Conservation (phyloP, 2,113 vertebrate species). For the Carlito syrichta region DNA sequence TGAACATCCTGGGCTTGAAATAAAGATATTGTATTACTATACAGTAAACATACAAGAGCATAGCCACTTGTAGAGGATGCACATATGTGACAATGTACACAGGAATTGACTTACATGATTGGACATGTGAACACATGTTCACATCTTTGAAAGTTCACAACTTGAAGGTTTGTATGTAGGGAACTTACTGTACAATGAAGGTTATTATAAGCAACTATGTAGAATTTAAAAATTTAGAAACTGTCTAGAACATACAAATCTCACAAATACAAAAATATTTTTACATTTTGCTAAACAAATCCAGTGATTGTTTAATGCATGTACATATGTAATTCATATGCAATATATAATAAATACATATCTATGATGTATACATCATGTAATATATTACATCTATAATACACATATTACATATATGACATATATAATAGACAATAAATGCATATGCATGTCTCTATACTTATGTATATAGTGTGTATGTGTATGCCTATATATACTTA, state of each 20-base stretch:
- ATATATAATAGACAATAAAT: neutral
- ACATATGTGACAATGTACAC: too few species aligned
- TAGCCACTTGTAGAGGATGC: too few species aligned
- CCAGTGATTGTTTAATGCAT: neutral
- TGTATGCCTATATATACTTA: neutral
- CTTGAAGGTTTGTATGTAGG: too few species aligned
- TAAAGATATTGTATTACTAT: too few species aligned
- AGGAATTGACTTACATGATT: too few species aligned
- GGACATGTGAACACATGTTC: too few species aligned
- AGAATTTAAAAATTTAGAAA: neutral
- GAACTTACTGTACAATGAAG: too few species aligned
- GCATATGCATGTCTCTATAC: neutral
- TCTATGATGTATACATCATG: neutral
- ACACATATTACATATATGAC: neutral
- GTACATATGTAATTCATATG: neutral
- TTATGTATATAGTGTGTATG: neutral
- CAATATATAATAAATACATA: neutral
- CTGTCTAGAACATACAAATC: neutral
- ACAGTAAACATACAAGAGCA: too few species aligned
- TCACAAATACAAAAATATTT: neutral
- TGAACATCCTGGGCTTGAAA: too few species aligned
- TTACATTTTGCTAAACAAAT: neutral
- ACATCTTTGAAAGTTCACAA: too few species aligned
- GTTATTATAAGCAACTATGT: neutral
- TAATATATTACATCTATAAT: neutral